Conservation (phyloP, 2,797 vertebrate species). For the Karalla daura region DNA sequence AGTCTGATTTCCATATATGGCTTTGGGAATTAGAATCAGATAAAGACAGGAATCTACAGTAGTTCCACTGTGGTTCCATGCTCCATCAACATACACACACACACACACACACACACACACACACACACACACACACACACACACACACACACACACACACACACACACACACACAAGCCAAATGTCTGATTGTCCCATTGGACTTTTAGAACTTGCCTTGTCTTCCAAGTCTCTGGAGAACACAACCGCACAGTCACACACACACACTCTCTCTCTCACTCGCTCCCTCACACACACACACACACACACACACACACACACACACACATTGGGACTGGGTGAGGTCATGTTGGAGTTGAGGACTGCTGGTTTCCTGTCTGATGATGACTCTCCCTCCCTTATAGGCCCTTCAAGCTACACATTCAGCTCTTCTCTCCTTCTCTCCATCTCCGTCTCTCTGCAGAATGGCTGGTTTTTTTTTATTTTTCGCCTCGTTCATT, state of each 20-base stretch:
- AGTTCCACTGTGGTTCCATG: slow-evolving; percentile 59
- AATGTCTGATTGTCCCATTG: slow-evolving; percentile 30
- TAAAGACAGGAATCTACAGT: slow-evolving; percentile 61
- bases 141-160: slow-evolving; percentile 3
- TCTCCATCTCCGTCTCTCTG: background rate
- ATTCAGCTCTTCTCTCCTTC: background rate
- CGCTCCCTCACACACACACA: slow-evolving; percentile 27
- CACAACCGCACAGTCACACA: slow-evolving; percentile 20
- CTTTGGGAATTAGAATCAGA: slow-evolving; percentile 52
- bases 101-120: slow-evolving; percentile 21
- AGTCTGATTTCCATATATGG: slow-evolving; percentile 60
- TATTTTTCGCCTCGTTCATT: slow-evolving; percentile 14
- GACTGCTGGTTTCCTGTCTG: slow-evolving; percentile 70
- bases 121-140: slow-evolving; percentile 20
- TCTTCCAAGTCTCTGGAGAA: slow-evolving; percentile 35
- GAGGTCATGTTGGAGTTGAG: slow-evolving; percentile 73
- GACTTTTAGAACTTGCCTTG: slow-evolving; percentile 32
- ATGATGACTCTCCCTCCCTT: slow-evolving; percentile 42
- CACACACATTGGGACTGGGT: slow-evolving; percentile 37
- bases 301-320: slow-evolving; percentile 25
- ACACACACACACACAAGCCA: background rate
- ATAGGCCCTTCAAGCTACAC: background rate
- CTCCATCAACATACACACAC: slow-evolving; percentile 35
- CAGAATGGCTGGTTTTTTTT: too few relatives aligned
- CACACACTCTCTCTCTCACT: slow-evolving; percentile 24